phyloP scores from a whole-genome alignment of 1,140 invertebrate species.

The Trachymyrmex cornetzi region DNA sequence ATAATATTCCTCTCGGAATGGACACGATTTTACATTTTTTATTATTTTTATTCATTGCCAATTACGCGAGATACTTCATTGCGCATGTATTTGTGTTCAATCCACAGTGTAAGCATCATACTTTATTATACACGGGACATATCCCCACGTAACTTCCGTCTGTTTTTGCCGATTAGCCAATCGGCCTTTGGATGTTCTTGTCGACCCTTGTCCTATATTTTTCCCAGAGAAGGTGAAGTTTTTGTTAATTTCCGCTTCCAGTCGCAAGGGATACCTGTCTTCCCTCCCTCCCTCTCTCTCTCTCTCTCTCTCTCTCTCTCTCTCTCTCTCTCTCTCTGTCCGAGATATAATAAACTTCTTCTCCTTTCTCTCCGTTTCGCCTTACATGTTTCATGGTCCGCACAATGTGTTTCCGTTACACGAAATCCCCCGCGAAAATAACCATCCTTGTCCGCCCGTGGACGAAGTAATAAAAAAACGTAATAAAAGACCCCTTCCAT shows the following conservation, averaged over 20 bases:
- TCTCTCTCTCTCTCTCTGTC: too few species aligned
- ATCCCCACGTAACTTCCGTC: neutral
- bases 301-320: too few species aligned
- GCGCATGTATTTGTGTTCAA: neutral
- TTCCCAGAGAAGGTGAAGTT: conserved; percentile 28
- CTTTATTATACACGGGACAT: neutral
- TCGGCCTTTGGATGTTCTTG: conserved; percentile 13
- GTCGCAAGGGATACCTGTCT: conserved; percentile 32
- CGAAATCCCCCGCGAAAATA: conserved; percentile 51
- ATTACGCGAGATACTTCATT: neutral
- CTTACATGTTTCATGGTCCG: conserved; percentile 32
- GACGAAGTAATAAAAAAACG: conserved; percentile 29
- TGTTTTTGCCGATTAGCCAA: conserved; percentile 45
- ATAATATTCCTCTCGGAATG: neutral
- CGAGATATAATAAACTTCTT: conserved; percentile 58
- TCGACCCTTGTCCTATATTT: conserved; percentile 12
- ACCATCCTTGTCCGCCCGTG: conserved; percentile 32
- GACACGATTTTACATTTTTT: neutral
- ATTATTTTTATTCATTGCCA: neutral
- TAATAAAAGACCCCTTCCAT: conserved; percentile 51
- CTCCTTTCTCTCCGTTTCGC: conserved; percentile 21
- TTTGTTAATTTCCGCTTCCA: conserved; percentile 57
- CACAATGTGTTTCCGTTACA: conserved; percentile 48
- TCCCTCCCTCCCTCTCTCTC: too few species aligned
- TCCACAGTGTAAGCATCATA: neutral